Percentiles rank a stretch among this genome's conserved stretches.
Evolutionary conservation across 2,113 vertebrate species (phyloP).

Genomic region (Phyllostomus hastatus): DNA sequence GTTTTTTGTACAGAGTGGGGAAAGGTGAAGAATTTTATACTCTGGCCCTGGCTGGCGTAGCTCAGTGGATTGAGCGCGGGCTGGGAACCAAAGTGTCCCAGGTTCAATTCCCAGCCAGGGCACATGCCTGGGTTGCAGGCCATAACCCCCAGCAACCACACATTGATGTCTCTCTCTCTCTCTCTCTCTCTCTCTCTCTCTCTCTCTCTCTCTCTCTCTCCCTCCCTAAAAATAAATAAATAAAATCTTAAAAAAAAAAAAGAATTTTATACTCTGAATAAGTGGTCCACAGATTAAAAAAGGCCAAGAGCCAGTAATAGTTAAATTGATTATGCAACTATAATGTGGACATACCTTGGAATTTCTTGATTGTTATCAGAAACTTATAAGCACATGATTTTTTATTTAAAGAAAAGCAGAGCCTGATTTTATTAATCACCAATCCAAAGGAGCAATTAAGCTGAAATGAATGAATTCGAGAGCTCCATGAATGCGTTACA

Average conservation of each 20-base stretch:
- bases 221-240: no score
- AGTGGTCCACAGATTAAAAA: not conserved
- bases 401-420: not conserved
- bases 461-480: not conserved
- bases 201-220: no score
- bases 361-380: slow-evolving; percentile 7
- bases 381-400: not conserved
- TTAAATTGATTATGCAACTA: not conserved
- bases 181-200: no score
- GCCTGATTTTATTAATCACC: not conserved
- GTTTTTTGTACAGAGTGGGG: not conserved
- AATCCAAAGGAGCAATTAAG: not conserved
- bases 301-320: not conserved
- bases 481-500: not conserved
- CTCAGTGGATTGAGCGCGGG: no score
- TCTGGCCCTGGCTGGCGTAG: no score
- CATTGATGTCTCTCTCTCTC: no score
- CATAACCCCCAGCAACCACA: no score
- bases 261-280: not conserved
- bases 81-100: no score
- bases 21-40: not conserved
- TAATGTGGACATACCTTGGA: not conserved
- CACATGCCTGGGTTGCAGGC: no score
- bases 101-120: no score
- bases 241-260: no score